Conservation (phyloP, 64 coral and sea anemone genomes). For the Trachythela sp. region DNA sequence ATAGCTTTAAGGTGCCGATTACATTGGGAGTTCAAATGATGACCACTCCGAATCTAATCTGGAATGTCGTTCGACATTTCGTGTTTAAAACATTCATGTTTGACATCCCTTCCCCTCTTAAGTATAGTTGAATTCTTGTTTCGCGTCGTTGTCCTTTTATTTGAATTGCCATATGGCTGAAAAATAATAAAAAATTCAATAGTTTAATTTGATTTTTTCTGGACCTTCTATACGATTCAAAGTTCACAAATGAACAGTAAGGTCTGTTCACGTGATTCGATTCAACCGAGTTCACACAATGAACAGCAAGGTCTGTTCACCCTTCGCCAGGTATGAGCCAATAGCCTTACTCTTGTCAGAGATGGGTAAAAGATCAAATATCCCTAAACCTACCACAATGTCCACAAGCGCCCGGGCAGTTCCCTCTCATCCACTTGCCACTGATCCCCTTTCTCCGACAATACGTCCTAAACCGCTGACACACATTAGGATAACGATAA, state of each 20-base stretch:
- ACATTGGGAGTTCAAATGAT: too few relatives aligned
- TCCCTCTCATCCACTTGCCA: conserved; percentile 5
- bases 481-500: neutral
- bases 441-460: neutral
- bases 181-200: neutral
- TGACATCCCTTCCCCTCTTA: neutral
- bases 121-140: neutral
- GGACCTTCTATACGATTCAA: too few relatives aligned
- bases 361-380: too few relatives aligned
- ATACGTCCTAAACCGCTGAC: neutral
- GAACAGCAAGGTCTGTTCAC: too few relatives aligned
- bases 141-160: neutral
- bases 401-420: neutral
- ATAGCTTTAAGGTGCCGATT: too few relatives aligned
- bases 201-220: neutral
- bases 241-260: too few relatives aligned
- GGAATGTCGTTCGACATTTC: neutral
- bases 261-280: too few relatives aligned
- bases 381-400: neutral
- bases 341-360: too few relatives aligned
- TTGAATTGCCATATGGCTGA: neutral
- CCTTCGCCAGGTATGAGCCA: too few relatives aligned
- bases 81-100: neutral
- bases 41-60: too few relatives aligned
- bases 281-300: too few relatives aligned